Conservation (phyloP, 2,113 vertebrate species). For the Cnemophilus loriae region DNA sequence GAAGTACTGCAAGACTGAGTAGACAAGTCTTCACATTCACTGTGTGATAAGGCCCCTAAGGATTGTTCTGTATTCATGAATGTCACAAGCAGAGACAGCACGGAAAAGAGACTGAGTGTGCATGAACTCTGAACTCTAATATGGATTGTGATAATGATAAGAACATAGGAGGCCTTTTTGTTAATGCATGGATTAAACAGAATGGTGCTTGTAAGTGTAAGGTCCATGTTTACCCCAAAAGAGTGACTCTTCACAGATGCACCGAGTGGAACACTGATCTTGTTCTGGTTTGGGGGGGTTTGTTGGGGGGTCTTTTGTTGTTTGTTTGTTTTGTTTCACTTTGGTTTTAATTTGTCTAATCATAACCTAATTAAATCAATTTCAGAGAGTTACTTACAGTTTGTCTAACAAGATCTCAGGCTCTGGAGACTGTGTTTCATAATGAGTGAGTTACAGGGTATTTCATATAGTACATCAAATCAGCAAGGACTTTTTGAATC, state of each 20-base stretch:
- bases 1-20: neutral
- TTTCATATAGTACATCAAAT: neutral
- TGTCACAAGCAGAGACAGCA: neutral
- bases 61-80: neutral
- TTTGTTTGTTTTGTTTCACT: rapidly evolving
- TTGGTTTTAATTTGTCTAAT: neutral
- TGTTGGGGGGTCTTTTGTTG: neutral
- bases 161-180: neutral
- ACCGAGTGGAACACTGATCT: neutral
- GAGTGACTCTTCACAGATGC: neutral
- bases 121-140: neutral
- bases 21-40: neutral
- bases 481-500: neutral
- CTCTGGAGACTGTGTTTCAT: neutral
- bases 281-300: neutral
- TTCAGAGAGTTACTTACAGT: neutral
- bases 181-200: neutral
- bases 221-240: neutral
- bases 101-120: neutral
- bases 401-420: neutral
- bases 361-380: neutral
- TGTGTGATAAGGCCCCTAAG: neutral
- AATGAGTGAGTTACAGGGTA: neutral
- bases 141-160: neutral
- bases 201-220: neutral